Base-by-base conservation (phyloP, 2,113 vertebrate species). In the Rattus rattus region DNA sequence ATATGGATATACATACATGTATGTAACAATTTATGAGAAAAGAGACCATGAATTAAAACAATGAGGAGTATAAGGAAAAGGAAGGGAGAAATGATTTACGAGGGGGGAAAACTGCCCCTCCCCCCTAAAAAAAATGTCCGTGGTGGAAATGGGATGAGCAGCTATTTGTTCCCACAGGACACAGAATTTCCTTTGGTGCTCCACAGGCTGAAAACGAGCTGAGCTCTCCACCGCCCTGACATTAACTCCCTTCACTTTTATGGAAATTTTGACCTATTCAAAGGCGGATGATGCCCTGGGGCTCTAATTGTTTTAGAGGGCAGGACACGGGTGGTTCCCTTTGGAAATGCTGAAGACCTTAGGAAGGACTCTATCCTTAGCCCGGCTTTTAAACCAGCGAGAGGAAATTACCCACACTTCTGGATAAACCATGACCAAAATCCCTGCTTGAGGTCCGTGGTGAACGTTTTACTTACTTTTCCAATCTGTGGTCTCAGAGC, bases 371-470 rank as follows among this genome's bases (percentile, higher is more conserved):
- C 77, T 33, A 77, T 75, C 70, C 92, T 94, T 39, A 19, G n/a
- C 3, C 61, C 61, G 77, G 52, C 43, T 91, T 94, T 76, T 84
- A 65, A 95, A 93, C 49, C 49, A n/a, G 79, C 73, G 83, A 91
- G 36, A 65, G 88, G 96, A 98, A 97, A 97, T 94, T 30, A 94
- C 92, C 92, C 90, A 88, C 90, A 86, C 97, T 96, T 93, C 94
- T 83, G 87, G 13, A 86, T 97, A 84, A 96, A 70, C 61, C 81
- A 88, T 17, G 67, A 90, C 59, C 80, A 43, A 79, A 92, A 88
- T 47, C 75, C 47, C 39, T 93, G 80, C 19, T 33, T 54, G 20
- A 94, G 96, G 67, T 97, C 95, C 94, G 59, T 59, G n/a, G 70
- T 61, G 90, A 94, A 84, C 93, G 88, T 96, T 97, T 59, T 81